Evolutionary conservation across 1,140 invertebrate genomes (phyloP), one percentile per base, ranked within the genome.

Genomic region (Dendrolimus kikuchii): DNA sequence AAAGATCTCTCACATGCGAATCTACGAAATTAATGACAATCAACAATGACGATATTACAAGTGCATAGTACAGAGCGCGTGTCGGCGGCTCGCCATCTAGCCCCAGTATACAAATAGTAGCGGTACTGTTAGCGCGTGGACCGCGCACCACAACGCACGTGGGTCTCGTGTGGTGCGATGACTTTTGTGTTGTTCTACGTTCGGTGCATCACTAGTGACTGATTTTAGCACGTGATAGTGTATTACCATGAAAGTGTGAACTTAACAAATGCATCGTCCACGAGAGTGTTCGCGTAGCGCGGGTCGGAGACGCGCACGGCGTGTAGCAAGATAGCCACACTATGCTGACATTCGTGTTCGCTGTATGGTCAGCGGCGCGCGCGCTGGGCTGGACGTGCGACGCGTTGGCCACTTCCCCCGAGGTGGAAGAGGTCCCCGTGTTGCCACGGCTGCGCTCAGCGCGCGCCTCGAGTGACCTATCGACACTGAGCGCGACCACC

Each of bases 381-480:
- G 80, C 80, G 66, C 75, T 85, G 59, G 77, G 82, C 68, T 81
- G 74, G 76, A 58, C 76, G 57, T 74, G 74, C 66, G 80, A 81
- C 10, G 49, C 59, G 44, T 61, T 55, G 38, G 45, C 71, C 48
- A 50, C 60, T n/a, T 71, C 81, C 7, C 80, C 82, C 41, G 80
- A 81, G 40, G 58, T 63, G 44, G 82, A 86, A 48, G 82, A 83
- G 49, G 65, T 81, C 68, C 81, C 88, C 53, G 57, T 87, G 77
- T 68, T 88, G 74, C 77, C 88, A 72, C 65, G 82, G 61, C 71
- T 90, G 86, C 75, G 89, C 83, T 86, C 89, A 66, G 86, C 89
- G 72, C 84, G 90, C 87, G 80, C 90, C 87, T 90, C 90, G 86
- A 81, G 81, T 62, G 83, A 86, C 62, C 78, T 86, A 0, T 85